Evolutionary conservation across 37 sponge, comb jelly and placozoan species (phyloP).

Genomic region (Hormiphora californensis): DNA sequence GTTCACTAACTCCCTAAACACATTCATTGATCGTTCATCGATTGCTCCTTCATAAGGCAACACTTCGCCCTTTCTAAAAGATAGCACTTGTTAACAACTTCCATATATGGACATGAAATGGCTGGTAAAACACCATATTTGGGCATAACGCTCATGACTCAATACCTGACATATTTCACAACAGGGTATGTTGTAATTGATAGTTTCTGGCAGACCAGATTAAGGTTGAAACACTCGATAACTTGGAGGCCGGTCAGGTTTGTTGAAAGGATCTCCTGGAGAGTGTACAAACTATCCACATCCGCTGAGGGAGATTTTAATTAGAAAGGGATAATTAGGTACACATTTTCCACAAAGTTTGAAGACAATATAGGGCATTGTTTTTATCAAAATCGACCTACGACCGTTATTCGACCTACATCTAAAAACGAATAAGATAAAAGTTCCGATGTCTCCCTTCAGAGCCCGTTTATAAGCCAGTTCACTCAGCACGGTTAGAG

Average conservation of each 20-base stretch:
- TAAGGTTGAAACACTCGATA: slow-evolving; percentile 39
- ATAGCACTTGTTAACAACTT: no score
- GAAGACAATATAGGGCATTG: no score
- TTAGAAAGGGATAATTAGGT: no score
- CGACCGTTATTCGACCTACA: slow-evolving; percentile 25
- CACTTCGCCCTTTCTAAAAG: neutral
- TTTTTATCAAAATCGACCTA: slow-evolving; percentile 3
- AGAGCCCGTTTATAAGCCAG: neutral
- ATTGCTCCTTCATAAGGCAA: neutral
- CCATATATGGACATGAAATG: no score
- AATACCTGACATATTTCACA: slow-evolving; percentile 6
- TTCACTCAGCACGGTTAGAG: neutral
- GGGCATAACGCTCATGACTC: neutral
- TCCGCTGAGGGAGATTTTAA: no score
- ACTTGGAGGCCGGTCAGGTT: neutral
- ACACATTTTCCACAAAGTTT: no score
- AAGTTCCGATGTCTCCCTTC: neutral
- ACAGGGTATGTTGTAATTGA: neutral
- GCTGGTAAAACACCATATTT: no score
- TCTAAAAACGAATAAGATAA: slow-evolving; percentile 45
- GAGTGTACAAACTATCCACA: slow-evolving; percentile 21
- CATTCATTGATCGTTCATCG: neutral
- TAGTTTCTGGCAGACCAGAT: neutral
- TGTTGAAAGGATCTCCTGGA: slow-evolving; percentile 13
- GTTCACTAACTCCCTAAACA: neutral